These are phyloP conservation scores for Micrasema minimum DNA, from an alignment of 1,140 invertebrate species.

Conservation along the genomic window DNA sequence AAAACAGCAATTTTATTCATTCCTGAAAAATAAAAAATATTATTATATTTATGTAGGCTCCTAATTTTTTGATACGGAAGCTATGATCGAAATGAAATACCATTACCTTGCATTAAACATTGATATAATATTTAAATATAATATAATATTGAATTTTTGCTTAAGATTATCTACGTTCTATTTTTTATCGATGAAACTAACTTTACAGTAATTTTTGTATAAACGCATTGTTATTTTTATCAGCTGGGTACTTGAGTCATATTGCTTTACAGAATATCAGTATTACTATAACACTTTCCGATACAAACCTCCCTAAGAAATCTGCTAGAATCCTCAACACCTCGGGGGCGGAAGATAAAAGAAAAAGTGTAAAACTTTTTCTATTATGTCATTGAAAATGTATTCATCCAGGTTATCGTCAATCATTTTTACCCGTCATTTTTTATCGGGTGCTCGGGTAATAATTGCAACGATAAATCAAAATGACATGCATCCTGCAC, in stretches of 20 bases:
- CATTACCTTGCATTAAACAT: no score
- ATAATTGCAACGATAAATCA: constrained; percentile 66
- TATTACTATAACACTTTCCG: background rate
- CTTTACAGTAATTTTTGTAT: no score
- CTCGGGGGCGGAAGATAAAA: constrained; percentile 21
- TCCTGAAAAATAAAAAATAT: no score
- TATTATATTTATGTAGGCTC: no score
- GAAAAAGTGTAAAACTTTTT: constrained; percentile 44
- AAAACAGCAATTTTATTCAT: no score
- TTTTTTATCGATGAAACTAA: no score
- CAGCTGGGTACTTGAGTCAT: constrained; percentile 4
- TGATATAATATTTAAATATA: no score
- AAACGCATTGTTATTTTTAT: no score
- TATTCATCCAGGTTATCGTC: constrained; percentile 50
- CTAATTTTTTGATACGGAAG: no score
- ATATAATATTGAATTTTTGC: no score
- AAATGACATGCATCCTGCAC: constrained; percentile 65
- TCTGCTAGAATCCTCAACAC: constrained; percentile 1
- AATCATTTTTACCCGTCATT: constrained; percentile 53
- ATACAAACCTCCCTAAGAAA: constrained; percentile 1
- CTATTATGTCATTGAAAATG: constrained; percentile 49
- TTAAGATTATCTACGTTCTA: no score
- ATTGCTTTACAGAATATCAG: constrained; percentile 6
- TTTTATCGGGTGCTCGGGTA: constrained; percentile 57
- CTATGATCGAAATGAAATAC: no score